Conservation (phyloP, 2,113 vertebrate genomes). For the Proteles cristata region DNA sequence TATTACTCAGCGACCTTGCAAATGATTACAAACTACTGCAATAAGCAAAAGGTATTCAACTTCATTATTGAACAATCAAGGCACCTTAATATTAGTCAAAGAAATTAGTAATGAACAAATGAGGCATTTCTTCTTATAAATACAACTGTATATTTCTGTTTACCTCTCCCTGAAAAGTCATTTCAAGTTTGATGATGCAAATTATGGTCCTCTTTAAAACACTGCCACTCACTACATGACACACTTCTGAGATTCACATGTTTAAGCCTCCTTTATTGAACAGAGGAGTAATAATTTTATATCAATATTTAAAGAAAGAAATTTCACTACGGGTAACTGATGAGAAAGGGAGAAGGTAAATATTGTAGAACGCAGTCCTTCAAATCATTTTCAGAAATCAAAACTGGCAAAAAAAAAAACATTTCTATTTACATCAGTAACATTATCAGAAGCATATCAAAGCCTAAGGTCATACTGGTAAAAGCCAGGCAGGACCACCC, state of each 20-base stretch:
- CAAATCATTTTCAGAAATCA: conserved; percentile 50
- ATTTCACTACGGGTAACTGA: background rate
- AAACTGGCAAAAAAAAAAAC: background rate
- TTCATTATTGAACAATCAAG: background rate
- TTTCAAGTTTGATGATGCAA: conserved; percentile 1
- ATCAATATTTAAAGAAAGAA: conserved; percentile 44
- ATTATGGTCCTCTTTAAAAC: background rate
- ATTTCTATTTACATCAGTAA: background rate
- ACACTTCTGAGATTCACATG: background rate
- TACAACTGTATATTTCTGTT: background rate
- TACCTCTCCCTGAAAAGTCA: background rate
- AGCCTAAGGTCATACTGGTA: background rate
- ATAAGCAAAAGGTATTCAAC: conserved; percentile 56
- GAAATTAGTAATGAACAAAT: conserved; percentile 40
- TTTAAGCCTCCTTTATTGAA: conserved; percentile 13
- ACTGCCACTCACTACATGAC: background rate
- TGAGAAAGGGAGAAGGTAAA: conserved; percentile 30
- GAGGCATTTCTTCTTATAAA: conserved; percentile 35
- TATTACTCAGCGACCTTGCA: conserved; percentile 65
- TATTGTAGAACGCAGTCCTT: background rate
- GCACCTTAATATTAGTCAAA: conserved; percentile 32
- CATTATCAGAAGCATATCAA: background rate
- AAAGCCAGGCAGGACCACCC: background rate
- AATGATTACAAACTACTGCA: conserved; percentile 65
- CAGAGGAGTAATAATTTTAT: conserved; percentile 35